Percentiles rank a stretch among this genome's conserved stretches.
Conservation (phyloP, 1,140 invertebrate genomes). For the Prorops nasuta region DNA sequence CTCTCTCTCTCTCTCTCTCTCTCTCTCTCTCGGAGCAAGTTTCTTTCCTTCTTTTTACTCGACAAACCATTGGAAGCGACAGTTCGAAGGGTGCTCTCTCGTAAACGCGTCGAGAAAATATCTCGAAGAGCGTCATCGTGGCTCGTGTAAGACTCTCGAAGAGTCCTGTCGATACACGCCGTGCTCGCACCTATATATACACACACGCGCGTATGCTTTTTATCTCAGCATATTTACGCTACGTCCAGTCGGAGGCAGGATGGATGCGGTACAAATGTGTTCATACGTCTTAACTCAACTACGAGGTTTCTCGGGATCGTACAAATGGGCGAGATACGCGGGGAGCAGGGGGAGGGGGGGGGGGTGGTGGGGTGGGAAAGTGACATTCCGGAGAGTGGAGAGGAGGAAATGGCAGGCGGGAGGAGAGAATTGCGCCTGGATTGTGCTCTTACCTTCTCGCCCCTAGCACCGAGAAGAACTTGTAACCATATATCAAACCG, state of each 20-base stretch:
- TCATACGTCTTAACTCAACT: conserved; percentile 28
- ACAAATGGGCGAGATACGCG: conserved; percentile 16
- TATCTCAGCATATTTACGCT: conserved; percentile 21
- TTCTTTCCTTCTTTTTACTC: too few species aligned
- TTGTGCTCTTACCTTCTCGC: conserved; percentile 33
- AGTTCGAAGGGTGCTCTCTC: too few species aligned
- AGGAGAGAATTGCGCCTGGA: conserved; percentile 28
- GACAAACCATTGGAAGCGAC: too few species aligned
- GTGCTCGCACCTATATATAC: too few species aligned
- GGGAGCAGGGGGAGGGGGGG: not conserved
- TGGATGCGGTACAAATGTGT: conserved; percentile 32
- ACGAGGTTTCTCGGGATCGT: conserved; percentile 10
- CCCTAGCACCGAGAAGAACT: conserved; percentile 26
- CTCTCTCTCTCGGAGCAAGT: not conserved
- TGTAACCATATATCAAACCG: conserved; percentile 41
- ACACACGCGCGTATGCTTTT: too few species aligned
- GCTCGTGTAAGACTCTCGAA: too few species aligned
- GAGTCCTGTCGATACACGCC: too few species aligned
- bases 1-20: not conserved
- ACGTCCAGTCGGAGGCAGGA: conserved; percentile 16
- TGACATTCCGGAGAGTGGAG: too few species aligned
- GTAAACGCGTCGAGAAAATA: too few species aligned
- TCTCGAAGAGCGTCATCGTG: too few species aligned
- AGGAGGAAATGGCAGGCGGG: conserved; percentile 10
- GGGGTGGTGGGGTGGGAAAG: not conserved